phyloP scores from a whole-genome alignment of 2,113 vertebrate genomes.

The Urocynchramus pylzowi region DNA sequence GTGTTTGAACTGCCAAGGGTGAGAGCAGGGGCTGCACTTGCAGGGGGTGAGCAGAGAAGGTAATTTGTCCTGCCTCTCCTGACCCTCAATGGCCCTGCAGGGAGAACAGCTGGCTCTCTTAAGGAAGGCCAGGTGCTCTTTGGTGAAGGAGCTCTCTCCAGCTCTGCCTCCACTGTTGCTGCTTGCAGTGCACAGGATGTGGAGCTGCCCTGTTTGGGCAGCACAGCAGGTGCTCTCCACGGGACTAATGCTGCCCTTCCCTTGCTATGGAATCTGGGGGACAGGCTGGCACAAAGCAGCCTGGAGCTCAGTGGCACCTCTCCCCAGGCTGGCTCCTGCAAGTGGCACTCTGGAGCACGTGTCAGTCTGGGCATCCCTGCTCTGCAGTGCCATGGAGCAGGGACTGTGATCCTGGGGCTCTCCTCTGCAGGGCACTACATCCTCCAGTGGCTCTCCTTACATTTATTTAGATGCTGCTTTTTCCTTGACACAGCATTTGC shows the following conservation, averaged over 20 bases:
- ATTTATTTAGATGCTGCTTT: not conserved
- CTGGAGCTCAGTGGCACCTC: not conserved
- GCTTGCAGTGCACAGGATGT: not conserved
- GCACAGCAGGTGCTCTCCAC: fast-evolving
- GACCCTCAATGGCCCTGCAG: not conserved
- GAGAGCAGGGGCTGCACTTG: not conserved
- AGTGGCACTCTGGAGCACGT: fast-evolving
- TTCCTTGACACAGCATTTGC: not conserved
- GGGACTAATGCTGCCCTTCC: not conserved
- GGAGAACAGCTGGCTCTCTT: not conserved
- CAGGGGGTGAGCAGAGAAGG: not conserved
- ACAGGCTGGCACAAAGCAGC: not conserved
- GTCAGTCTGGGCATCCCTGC: not conserved
- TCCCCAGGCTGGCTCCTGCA: not conserved
- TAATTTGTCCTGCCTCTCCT: not conserved
- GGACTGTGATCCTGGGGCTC: not conserved
- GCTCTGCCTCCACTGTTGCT: not conserved
- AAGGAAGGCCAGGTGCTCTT: not conserved
- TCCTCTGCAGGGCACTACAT: not conserved
- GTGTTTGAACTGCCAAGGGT: not conserved
- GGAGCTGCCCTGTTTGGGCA: not conserved
- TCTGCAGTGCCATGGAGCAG: not conserved
- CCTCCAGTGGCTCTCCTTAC: not conserved
- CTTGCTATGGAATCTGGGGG: not conserved
- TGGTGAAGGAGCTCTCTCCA: not conserved